Evolutionary conservation across 2,113 vertebrate species (phyloP).

Genomic region (Cephalopholis sonnerati): DNA sequence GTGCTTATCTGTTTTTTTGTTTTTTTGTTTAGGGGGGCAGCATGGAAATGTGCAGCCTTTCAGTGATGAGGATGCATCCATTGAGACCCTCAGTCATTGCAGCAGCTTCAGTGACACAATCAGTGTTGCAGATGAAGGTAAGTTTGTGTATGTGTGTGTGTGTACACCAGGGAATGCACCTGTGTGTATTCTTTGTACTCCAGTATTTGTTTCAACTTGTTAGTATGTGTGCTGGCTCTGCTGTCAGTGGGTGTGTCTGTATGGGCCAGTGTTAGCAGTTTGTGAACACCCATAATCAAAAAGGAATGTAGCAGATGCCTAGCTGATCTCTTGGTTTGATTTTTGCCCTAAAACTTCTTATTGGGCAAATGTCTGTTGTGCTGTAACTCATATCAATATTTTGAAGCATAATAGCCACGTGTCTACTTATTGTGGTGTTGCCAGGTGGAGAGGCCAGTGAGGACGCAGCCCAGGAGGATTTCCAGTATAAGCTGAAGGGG

Average conservation of each 20-base stretch:
- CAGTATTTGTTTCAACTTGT: neutral
- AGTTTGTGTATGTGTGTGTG: neutral
- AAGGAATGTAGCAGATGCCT: neutral
- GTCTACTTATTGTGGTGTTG: neutral
- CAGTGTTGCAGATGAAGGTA: constrained; percentile 95
- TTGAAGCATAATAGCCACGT: neutral
- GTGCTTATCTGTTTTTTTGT: neutral
- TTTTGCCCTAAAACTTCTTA: neutral
- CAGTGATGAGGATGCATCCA: constrained; percentile 97
- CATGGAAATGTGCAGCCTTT: constrained; percentile 93
- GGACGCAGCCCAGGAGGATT: constrained; percentile 93
- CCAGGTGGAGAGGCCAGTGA: constrained; percentile 92
- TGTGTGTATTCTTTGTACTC: neutral
- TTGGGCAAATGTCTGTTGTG: too few relatives aligned
- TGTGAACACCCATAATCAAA: neutral
- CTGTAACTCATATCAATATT: neutral
- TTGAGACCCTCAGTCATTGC: constrained; percentile 98
- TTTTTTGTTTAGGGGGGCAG: constrained; percentile 87
- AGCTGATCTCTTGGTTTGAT: neutral
- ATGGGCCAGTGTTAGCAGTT: neutral
- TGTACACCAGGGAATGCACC: neutral
- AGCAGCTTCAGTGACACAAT: constrained; percentile 95
- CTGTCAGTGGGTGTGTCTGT: neutral
- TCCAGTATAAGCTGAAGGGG: constrained; percentile 96
- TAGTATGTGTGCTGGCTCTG: neutral